Evolutionary conservation across 2,888 invertebrate genomes (phyloP).

Genomic region (Ferrisia virgata): DNA sequence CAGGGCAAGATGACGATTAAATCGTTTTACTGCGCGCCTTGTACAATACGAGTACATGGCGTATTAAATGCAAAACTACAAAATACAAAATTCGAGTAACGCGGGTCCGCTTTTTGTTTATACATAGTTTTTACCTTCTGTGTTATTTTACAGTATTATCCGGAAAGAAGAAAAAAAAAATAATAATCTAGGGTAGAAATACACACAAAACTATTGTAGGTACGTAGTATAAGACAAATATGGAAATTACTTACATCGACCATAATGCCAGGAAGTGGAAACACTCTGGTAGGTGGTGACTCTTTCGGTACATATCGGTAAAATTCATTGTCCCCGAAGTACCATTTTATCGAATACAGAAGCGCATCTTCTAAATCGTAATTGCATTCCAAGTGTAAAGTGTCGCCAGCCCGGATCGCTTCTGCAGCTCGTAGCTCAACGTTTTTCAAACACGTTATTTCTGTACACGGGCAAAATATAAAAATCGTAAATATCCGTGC

Average conservation of each 20-base stretch:
- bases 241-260: constrained; percentile 65
- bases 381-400: constrained; percentile 59
- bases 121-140: too few relatives aligned
- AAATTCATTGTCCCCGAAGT: constrained; percentile 69
- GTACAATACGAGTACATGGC: too few relatives aligned
- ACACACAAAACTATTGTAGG: too few relatives aligned
- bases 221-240: not conserved
- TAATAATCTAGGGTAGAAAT: too few relatives aligned
- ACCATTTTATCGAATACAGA: constrained; percentile 75
- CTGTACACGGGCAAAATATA: constrained; percentile 21
- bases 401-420: constrained; percentile 59
- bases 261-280: constrained; percentile 62
- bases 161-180: too few relatives aligned
- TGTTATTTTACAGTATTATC: too few relatives aligned
- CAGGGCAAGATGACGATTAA: not conserved
- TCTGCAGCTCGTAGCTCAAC: constrained; percentile 51
- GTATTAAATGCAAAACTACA: too few relatives aligned
- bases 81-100: too few relatives aligned
- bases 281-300: constrained; percentile 67
- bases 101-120: too few relatives aligned
- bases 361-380: constrained; percentile 64
- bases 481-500: constrained; percentile 3
- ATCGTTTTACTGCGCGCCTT: not conserved
- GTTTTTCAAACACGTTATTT: constrained; percentile 46
- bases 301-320: constrained; percentile 72